phyloP scores from a whole-genome alignment of 2,113 vertebrate species.

The Pholis gunnellus region DNA sequence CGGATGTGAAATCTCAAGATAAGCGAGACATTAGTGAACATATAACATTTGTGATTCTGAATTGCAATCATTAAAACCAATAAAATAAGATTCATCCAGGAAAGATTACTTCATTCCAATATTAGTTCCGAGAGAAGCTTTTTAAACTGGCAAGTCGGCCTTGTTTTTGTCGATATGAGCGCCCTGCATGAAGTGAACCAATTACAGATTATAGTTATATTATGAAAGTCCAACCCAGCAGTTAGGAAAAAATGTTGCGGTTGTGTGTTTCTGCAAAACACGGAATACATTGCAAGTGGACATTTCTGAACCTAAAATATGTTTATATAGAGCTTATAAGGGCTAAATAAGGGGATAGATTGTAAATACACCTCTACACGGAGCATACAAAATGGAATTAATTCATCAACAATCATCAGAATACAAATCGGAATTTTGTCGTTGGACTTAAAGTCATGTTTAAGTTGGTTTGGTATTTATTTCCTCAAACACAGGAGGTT shows the following conservation, averaged over 20 bases:
- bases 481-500: neutral
- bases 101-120: neutral
- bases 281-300: neutral
- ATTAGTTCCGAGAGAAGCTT: neutral
- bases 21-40: neutral
- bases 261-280: neutral
- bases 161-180: neutral
- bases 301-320: neutral
- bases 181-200: neutral
- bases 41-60: neutral
- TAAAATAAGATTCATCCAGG: neutral
- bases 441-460: neutral
- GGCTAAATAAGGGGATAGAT: neutral
- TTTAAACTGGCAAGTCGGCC: neutral
- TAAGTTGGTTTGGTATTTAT: neutral
- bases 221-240: neutral
- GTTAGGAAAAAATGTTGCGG: neutral
- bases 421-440: neutral
- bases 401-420: neutral
- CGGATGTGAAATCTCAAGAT: neutral
- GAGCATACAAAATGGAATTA: neutral
- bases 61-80: neutral
- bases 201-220: neutral
- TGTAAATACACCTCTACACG: neutral
- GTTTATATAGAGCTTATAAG: neutral